phyloP scores from a whole-genome alignment of 2,113 vertebrate species.

The Sphaerodactylus townsendi region DNA sequence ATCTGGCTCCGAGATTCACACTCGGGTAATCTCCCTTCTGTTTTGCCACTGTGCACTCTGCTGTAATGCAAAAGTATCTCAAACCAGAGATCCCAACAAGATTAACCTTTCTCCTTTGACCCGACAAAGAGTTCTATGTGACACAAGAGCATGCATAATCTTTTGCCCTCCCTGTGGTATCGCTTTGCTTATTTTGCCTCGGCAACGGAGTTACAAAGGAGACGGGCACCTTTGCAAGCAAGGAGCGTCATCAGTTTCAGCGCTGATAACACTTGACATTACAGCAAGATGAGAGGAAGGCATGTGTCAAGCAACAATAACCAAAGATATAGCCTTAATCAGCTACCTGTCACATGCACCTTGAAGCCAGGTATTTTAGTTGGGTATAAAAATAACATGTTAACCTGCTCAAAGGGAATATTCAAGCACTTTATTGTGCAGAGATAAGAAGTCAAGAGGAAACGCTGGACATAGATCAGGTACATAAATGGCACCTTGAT shows the following conservation, averaged over 20 bases:
- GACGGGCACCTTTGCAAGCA: neutral
- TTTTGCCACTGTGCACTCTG: too few species aligned
- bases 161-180: too few species aligned
- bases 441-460: neutral
- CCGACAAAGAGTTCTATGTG: neutral
- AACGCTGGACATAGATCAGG: conserved; percentile 15
- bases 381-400: neutral
- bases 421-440: conserved; percentile 8
- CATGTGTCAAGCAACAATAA: neutral
- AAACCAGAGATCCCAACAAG: too few species aligned
- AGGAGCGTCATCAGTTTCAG: neutral
- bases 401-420: conserved; percentile 8
- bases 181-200: neutral
- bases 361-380: conserved; percentile 2
- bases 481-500: conserved; percentile 24
- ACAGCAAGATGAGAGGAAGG: neutral
- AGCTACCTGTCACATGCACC: neutral
- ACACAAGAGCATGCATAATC: neutral
- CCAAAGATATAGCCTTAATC: neutral
- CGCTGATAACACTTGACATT: neutral
- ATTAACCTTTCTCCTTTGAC: neutral
- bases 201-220: neutral
- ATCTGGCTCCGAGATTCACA: too few species aligned
- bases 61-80: too few species aligned
- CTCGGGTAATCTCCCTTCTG: too few species aligned